A percentile compares a stretch with the other conserved stretches of the same genome.
Conservation (phyloP, 2,113 vertebrate genomes). For the Chionodraco myersi region DNA sequence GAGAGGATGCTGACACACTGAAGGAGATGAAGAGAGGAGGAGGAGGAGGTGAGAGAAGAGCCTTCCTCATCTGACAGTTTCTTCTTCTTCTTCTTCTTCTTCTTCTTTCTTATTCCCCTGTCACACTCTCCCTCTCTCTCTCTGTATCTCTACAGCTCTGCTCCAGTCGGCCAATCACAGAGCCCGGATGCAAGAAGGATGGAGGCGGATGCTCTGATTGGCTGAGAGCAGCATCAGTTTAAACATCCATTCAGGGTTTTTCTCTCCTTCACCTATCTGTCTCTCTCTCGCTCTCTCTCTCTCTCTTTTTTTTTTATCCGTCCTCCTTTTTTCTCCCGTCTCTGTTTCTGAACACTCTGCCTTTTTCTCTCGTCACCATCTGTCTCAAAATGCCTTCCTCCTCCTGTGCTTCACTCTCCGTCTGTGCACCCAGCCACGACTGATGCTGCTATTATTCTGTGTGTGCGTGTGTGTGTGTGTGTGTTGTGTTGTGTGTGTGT, state of each 20-base stretch:
- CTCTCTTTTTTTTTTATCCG: not conserved
- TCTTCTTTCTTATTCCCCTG: constrained; percentile 31
- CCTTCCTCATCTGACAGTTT: constrained; percentile 38
- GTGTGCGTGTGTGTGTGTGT: constrained; percentile 5
- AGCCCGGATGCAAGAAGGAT: constrained; percentile 31
- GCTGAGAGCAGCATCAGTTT: constrained; percentile 22
- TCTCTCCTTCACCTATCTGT: not conserved
- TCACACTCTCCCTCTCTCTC: constrained; percentile 14
- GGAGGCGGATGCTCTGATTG: constrained; percentile 53
- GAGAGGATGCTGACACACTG: not conserved
- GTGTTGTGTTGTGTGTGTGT: constrained; percentile 6
- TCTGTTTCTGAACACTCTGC: not conserved
- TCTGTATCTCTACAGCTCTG: constrained; percentile 38
- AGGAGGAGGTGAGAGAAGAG: constrained; percentile 14
- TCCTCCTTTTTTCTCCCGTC: not conserved
- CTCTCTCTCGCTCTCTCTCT: not conserved
- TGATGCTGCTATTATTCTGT: constrained; percentile 4
- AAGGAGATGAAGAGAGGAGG: not conserved
- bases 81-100: constrained; percentile 42
- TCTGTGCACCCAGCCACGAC: no score
- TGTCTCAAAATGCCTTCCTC: not conserved
- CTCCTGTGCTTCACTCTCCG: not conserved
- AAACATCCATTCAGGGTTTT: constrained; percentile 64
- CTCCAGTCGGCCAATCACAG: constrained; percentile 60
- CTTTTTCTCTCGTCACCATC: not conserved